Percentiles rank a stretch among this genome's conserved stretches.
These are phyloP conservation scores for Physella acuta DNA, from an alignment of 1,140 invertebrate species.

Conservation along the genomic window DNA sequence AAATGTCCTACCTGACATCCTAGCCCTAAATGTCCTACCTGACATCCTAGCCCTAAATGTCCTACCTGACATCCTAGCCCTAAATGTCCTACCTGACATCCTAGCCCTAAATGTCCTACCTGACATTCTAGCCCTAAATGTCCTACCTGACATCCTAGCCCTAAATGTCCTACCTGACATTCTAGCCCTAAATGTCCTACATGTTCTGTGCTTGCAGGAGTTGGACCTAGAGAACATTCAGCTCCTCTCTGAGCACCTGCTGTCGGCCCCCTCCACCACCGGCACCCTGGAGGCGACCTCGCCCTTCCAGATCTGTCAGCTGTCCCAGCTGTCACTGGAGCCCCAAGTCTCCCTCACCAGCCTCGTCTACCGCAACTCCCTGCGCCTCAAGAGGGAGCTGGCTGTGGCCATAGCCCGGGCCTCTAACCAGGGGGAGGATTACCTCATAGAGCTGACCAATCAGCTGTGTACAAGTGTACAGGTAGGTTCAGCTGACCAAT, in stretches of 20 bases:
- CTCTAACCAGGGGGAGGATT: constrained; percentile 58
- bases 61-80: no score
- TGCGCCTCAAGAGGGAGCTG: constrained; percentile 50
- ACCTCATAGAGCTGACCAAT: constrained; percentile 56
- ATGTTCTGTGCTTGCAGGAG: constrained; percentile 35
- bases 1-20: no score
- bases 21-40: no score
- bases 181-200: not conserved
- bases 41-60: no score
- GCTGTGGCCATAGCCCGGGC: constrained; percentile 53
- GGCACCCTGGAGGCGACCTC: constrained; percentile 26
- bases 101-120: not conserved
- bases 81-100: not conserved
- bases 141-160: not conserved
- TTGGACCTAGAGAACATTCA: constrained; percentile 60
- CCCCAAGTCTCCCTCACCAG: constrained; percentile 43
- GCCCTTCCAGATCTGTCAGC: constrained; percentile 8
- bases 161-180: not conserved
- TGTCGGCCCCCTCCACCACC: constrained; percentile 47
- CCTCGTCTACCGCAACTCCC: constrained; percentile 50
- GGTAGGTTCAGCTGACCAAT: no score
- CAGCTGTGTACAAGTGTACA: constrained; percentile 58
- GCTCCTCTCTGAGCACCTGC: constrained; percentile 54
- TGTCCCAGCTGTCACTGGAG: constrained; percentile 40
- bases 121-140: not conserved